These are phyloP conservation scores for Tachyglossus aculeatus DNA, from an alignment of 2,797 vertebrate species.

Conservation along the genomic window DNA sequence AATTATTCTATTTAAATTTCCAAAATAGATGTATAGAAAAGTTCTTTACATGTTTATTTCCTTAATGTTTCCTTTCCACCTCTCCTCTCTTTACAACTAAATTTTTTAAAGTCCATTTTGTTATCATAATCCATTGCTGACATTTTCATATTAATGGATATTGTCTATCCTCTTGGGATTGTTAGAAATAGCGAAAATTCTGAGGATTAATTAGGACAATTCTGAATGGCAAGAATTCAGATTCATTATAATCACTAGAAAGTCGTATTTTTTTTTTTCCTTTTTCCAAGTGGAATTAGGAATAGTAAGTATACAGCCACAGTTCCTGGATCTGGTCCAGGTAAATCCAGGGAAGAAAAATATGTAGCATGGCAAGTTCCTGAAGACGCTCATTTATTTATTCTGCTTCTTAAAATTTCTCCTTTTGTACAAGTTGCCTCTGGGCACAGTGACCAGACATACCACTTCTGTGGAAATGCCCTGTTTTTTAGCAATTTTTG, in stretches of 20 bases:
- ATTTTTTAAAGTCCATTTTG: conserved; percentile 52
- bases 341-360: background rate
- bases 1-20: conserved; percentile 13
- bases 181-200: conserved; percentile 75
- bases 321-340: background rate
- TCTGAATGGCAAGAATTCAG: conserved; percentile 73
- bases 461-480: conserved; percentile 13
- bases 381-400: background rate
- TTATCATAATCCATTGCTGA: conserved; percentile 61
- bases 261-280: background rate
- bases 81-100: conserved; percentile 12
- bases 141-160: conserved; percentile 68
- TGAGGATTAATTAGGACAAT: conserved; percentile 73
- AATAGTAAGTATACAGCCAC: background rate
- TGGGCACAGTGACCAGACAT: background rate
- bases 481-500: conserved; percentile 7
- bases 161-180: conserved; percentile 67
- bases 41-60: background rate
- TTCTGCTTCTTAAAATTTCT: background rate
- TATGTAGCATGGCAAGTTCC: background rate
- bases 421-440: conserved; percentile 6
- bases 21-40: conserved; percentile 12
- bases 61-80: conserved; percentile 5
- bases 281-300: conserved; percentile 9
- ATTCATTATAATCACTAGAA: conserved; percentile 69